Base-by-base conservation (phyloP, 2,797 vertebrate species). In the Coregonus suidteri region DNA sequence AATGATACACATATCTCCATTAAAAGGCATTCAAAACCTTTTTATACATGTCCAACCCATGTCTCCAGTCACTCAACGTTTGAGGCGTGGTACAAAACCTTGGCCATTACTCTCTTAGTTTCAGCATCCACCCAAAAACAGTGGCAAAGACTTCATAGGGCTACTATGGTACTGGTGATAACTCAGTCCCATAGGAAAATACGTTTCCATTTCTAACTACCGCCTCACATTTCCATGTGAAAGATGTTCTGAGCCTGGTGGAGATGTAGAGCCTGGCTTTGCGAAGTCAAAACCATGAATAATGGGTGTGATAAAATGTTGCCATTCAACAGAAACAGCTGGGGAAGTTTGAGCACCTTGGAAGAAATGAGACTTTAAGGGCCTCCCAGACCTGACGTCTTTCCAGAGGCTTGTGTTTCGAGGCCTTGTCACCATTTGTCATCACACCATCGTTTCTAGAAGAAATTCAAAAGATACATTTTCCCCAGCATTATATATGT, bases 191-290 rank as follows among this genome's bases (percentile, higher is more conserved):
- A 47, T 13, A 47, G 9, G 41, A 47, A 13, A 47, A 9, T 13
- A 47, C 41, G 7, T 20, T 62, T 62, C 56, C 56, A 62, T 62
- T 59, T 62, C 56, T 9, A 62, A 20, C 56, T 62, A n/a, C 59
- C 1, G n/a, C 35, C 35, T 31, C 59, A 65, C 35, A 18, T 59
- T 51, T 25, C 18, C 13, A 34, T 53, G 47, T 20, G 51, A 37
- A 34, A 52, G 64, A 75, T 41, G 52, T 69, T 54, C 74, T 54
- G 37, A 68, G 74, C 74, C 18, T 54, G 16, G 18, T 62, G 56
- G 56, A 62, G 18, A 62, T 62, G 56, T 62, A 62, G 6, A 62
- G n/a, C 56, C 15, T 62, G 6, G 56, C 53, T 56, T 56, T 56
- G 4, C 14, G 16, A 56, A 20, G 56, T 62, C 56, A 62, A 62